Conservation (phyloP, 2,888 invertebrate genomes). For the Bedellia somnulentella region DNA sequence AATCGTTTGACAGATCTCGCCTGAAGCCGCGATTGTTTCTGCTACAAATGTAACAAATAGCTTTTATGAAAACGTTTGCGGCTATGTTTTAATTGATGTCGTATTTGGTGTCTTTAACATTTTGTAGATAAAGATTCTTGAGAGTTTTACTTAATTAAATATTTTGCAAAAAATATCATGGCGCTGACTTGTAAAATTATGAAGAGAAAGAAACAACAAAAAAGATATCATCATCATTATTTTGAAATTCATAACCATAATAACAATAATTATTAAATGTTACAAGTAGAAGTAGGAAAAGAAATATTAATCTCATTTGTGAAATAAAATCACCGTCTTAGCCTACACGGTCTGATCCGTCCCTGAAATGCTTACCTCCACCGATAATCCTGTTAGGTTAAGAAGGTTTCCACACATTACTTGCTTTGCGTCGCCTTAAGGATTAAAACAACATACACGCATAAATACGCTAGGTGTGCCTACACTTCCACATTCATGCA, state of each 20-base stretch:
- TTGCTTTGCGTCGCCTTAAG: conserved; percentile 69
- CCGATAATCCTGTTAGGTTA: conserved; percentile 74
- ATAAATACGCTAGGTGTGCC: too few species aligned
- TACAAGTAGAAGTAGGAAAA: too few species aligned
- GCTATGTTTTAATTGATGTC: not conserved
- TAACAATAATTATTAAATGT: too few species aligned
- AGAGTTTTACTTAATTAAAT: too few species aligned
- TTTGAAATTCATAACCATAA: too few species aligned
- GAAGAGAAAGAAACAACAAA: too few species aligned
- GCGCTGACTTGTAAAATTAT: too few species aligned
- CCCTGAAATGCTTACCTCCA: conserved; percentile 63
- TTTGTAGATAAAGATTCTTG: too few species aligned
- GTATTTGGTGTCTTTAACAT: not conserved
- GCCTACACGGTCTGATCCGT: conserved; percentile 45
- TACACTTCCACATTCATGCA: too few species aligned
- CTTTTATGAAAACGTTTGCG: conserved; percentile 30
- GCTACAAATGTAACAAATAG: conserved; percentile 51
- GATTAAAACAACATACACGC: conserved; percentile 60
- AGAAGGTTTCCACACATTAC: conserved; percentile 74
- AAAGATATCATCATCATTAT: too few species aligned
- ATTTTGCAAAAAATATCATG: too few species aligned
- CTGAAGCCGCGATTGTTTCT: conserved; percentile 39
- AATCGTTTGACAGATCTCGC: conserved; percentile 52
- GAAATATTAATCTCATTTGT: conserved; percentile 56
- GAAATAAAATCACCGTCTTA: conserved; percentile 61